Percentiles rank a stretch among this genome's conserved stretches.
Evolutionary conservation across 1,140 invertebrate species (phyloP).

Genomic region (Aphidius gifuensis): DNA sequence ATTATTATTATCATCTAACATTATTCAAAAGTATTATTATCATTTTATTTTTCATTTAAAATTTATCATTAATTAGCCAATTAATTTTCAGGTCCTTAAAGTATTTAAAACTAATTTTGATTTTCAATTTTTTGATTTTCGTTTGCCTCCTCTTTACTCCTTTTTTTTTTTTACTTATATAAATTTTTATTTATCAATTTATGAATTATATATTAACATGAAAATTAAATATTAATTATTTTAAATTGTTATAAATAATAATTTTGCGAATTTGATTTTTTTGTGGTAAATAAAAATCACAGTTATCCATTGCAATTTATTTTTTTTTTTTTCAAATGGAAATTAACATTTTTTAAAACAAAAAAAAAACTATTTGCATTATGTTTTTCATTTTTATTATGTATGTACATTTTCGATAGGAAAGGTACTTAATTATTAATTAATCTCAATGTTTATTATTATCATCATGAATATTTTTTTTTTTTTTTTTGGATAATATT

Average conservation of each 20-base stretch:
- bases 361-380: no score
- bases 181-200: neutral
- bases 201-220: neutral
- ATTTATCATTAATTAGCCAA: conserved; percentile 17
- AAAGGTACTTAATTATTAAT: neutral
- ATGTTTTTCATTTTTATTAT: neutral
- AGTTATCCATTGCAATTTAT: neutral
- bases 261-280: neutral
- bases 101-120: conserved; percentile 54
- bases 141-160: neutral
- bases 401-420: no score
- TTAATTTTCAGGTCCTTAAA: conserved; percentile 34
- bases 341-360: neutral
- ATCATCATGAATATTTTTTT: neutral
- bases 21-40: conserved; percentile 1
- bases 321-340: neutral
- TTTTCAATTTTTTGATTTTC: conserved; percentile 51
- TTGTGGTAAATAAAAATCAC: conserved; percentile 16
- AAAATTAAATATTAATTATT: neutral
- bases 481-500: neutral
- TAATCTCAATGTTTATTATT: neutral
- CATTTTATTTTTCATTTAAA: conserved; percentile 8
- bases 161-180: neutral
- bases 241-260: neutral
- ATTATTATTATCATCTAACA: neutral